Conservation (phyloP, 2,113 vertebrate species). For the Onychostruthus taczanowskii region DNA sequence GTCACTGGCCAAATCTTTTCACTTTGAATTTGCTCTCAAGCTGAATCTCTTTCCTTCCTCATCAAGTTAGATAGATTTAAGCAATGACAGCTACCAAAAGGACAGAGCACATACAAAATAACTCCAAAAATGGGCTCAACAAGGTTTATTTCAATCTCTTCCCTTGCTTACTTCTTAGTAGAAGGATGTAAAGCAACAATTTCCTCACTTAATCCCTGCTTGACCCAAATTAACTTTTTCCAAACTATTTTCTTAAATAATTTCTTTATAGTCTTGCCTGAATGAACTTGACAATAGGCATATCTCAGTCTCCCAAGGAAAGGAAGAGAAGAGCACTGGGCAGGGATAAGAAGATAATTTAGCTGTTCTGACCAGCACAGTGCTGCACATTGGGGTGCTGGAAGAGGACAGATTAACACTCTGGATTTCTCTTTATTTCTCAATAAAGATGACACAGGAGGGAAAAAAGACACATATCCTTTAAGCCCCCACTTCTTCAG, state of each 20-base stretch:
- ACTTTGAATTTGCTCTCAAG: not conserved
- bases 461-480: not conserved
- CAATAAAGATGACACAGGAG: not conserved
- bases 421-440: not conserved
- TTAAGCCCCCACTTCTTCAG: not conserved
- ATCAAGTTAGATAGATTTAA: not conserved
- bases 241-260: conserved; percentile 1
- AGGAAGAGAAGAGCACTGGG: not conserved
- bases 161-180: conserved; percentile 16
- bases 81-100: not conserved
- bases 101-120: not conserved
- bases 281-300: not conserved
- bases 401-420: not conserved
- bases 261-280: not conserved
- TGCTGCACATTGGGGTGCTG: fast-evolving
- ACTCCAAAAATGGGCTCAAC: not conserved
- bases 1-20: not conserved
- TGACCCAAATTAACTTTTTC: conserved; percentile 24
- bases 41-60: not conserved
- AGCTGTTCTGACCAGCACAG: not conserved
- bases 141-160: not conserved
- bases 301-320: not conserved
- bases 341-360: not conserved
- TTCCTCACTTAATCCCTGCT: conserved; percentile 17
- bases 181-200: not conserved